Percentiles rank a stretch among this genome's conserved stretches.
Evolutionary conservation across 30 jellyfish, hydroid and myxozoan genomes (phyloP).

Genomic region (Pelagia noctiluca): DNA sequence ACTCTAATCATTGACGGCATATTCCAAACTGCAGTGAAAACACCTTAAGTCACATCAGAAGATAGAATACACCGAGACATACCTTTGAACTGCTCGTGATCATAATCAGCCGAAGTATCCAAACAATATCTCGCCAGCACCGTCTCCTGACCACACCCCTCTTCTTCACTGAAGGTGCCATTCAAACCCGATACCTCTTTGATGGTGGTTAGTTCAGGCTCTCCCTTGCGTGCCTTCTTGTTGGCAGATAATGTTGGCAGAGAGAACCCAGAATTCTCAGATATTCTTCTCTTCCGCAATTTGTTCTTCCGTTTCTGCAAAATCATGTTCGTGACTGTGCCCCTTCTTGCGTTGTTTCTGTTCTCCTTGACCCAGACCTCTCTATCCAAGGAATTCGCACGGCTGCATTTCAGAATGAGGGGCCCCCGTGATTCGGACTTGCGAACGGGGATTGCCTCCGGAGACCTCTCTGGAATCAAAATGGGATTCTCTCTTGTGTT

Average conservation of each 20-base stretch:
- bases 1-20: no score
- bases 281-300: background rate
- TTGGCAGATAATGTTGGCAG: background rate
- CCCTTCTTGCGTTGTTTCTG: background rate
- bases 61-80: no score
- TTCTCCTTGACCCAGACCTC: conserved; percentile 4
- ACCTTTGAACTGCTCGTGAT: no score
- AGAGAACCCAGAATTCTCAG: background rate
- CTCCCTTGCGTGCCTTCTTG: background rate
- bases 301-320: background rate
- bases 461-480: conserved; percentile 42
- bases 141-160: background rate
- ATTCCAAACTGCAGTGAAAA: background rate
- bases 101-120: conserved; percentile 16
- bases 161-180: background rate
- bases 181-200: background rate
- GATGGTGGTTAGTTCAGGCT: background rate
- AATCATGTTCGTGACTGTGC: background rate
- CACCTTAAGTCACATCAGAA: background rate
- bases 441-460: conserved; percentile 34
- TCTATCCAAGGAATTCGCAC: background rate
- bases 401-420: background rate
- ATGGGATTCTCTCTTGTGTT: conserved; percentile 16
- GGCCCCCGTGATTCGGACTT: conserved; percentile 44
- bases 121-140: conserved; percentile 7